These are phyloP conservation scores for Lates calcarifer DNA, from an alignment of 2,113 vertebrate species.

Conservation along the genomic window DNA sequence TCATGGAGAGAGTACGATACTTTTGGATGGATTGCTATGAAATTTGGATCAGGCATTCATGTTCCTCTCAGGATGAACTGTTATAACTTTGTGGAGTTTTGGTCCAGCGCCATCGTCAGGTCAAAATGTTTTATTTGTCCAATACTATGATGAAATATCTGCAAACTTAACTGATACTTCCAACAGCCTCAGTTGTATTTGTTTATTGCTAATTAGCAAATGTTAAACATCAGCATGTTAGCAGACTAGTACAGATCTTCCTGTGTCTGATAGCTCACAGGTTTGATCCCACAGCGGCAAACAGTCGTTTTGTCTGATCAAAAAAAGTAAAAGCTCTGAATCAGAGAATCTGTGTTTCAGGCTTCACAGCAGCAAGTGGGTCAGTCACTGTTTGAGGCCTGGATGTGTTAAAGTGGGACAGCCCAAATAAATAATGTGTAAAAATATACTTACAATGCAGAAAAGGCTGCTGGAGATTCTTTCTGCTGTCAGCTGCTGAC, in stretches of 20 bases:
- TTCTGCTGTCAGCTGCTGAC: constrained; percentile 33
- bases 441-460: constrained; percentile 50
- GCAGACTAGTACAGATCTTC: not conserved
- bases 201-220: too few relatives aligned
- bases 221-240: not conserved
- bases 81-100: too few relatives aligned
- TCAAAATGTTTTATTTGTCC: too few relatives aligned
- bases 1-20: too few relatives aligned
- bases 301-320: not conserved
- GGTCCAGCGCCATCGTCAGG: too few relatives aligned
- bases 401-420: constrained; percentile 43
- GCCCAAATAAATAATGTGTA: constrained; percentile 42
- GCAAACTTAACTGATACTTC: too few relatives aligned
- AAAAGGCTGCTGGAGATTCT: constrained; percentile 30
- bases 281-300: not conserved
- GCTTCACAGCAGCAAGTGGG: constrained; percentile 39
- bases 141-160: too few relatives aligned
- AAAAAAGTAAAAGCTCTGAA: not conserved
- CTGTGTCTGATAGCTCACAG: not conserved
- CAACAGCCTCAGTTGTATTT: too few relatives aligned
- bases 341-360: not conserved
- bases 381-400: constrained; percentile 28
- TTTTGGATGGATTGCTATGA: too few relatives aligned
- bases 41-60: too few relatives aligned
- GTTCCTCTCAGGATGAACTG: too few relatives aligned